A percentile compares a stretch with the other conserved stretches of the same genome.
phyloP scores from a whole-genome alignment of 2,888 invertebrate genomes.

The Melanostoma scalare region DNA sequence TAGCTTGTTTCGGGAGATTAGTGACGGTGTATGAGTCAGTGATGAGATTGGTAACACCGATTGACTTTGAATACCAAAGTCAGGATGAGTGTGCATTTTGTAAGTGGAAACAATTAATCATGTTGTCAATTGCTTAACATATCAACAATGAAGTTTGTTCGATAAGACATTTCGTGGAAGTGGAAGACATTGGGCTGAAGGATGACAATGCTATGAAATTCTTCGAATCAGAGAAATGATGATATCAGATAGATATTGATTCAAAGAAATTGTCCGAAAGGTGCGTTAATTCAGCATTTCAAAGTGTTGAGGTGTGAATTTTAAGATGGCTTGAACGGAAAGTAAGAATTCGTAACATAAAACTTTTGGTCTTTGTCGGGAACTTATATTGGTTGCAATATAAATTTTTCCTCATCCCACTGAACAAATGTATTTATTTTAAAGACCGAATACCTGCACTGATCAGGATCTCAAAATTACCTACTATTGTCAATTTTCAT shows the following conservation, averaged over 20 bases:
- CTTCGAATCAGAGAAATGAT: constrained; percentile 47
- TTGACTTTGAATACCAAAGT: constrained; percentile 63
- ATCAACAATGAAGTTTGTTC: constrained; percentile 33
- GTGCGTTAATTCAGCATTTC: background rate
- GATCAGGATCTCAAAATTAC: too few species aligned
- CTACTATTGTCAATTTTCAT: too few species aligned
- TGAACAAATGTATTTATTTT: too few species aligned
- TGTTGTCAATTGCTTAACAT: constrained; percentile 54
- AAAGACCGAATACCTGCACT: too few species aligned
- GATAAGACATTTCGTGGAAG: constrained; percentile 63
- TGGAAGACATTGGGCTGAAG: constrained; percentile 11
- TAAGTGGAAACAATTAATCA: constrained; percentile 65
- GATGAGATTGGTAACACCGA: constrained; percentile 28
- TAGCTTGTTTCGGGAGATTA: constrained; percentile 19
- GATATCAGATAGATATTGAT: constrained; percentile 41
- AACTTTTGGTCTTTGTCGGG: too few species aligned
- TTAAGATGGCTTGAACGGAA: background rate
- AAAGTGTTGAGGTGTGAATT: constrained; percentile 27
- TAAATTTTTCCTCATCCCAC: too few species aligned
- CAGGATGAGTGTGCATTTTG: constrained; percentile 51
- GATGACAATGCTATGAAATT: constrained; percentile 52
- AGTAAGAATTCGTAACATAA: background rate
- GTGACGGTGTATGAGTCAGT: constrained; percentile 53
- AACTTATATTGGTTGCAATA: too few species aligned
- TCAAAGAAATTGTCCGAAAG: constrained; percentile 35